Base-by-base conservation (phyloP, 2,113 vertebrate genomes). In the Oreochromis niloticus region DNA sequence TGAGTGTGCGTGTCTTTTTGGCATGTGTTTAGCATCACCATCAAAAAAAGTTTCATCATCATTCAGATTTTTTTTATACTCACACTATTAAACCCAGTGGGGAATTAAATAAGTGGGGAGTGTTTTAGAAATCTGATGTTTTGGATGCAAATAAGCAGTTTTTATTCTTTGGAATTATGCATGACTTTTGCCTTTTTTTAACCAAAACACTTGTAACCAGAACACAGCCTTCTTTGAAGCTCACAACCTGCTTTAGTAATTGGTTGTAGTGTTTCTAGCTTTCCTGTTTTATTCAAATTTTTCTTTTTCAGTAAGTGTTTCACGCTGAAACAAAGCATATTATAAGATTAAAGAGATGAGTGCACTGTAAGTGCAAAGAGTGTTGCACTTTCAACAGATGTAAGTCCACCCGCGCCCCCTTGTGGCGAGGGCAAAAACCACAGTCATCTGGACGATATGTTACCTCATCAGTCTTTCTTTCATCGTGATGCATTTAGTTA, bases 371-470 rank as follows among this genome's bases (percentile, higher is more conserved):
- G 71, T 32, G 73, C 6, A 3, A 3, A 78, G 27, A 39, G 43
- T 43, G 71, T 22, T 48, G 3, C 1, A 55, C 57, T 89, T 81
- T 80, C 75, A 71, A 84, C 61, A 92, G 36, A 88, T 93, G 61
- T 79, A 89, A 87, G 84, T 36, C 41, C 91, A 27, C 94, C 95
- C 9, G 12, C 92, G 43, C 94, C 95, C 88, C 86, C 94, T 94
- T 89, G 95, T 95, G 94, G 90, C 54, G 2, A 85, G 92, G 93
- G 93, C 55, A 94, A 81, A 82, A 90, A 82, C 10, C n/a, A 59
- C 87, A 86, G 52, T 78, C 17, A 24, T 17, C 4, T 48, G 34
- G 7, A 63, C 34, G 3, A 30, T 48, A 11, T 41, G 6, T 24
- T 54, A 9, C 5, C 39, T 22, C 6, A 5, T n/a, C 48, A 24